Percentiles rank a stretch among this genome's conserved stretches.
These are phyloP conservation scores for Sialia sialis DNA, from an alignment of 2,113 vertebrate genomes.

Conservation along the genomic window DNA sequence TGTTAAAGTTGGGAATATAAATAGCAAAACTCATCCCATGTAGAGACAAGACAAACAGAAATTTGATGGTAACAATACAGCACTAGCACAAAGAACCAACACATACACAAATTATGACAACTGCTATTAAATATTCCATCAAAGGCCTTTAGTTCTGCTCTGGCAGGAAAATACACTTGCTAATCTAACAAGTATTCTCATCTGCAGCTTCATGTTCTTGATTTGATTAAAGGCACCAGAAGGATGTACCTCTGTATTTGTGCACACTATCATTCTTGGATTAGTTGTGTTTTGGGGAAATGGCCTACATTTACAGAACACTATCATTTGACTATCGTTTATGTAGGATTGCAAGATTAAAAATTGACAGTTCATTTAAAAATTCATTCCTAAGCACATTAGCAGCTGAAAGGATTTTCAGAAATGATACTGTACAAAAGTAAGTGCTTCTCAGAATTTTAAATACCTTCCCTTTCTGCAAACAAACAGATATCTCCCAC, in stretches of 20 bases:
- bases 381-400: slow-evolving; percentile 23
- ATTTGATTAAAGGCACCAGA: not conserved
- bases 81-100: not conserved
- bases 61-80: not conserved
- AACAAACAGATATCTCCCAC: not conserved
- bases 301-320: not conserved
- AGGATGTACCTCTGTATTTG: not conserved
- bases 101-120: not conserved
- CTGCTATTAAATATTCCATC: not conserved
- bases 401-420: slow-evolving; percentile 17
- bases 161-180: not conserved
- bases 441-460: slow-evolving; percentile 9
- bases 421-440: not conserved
- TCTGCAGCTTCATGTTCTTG: not conserved
- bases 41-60: not conserved
- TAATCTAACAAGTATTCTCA: not conserved
- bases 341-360: not conserved
- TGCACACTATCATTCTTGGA: not conserved
- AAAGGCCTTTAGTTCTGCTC: not conserved
- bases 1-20: not conserved
- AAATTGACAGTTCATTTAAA: slow-evolving; percentile 25
- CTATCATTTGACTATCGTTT: not conserved
- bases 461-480: not conserved
- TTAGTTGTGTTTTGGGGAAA: not conserved
- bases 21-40: not conserved